Evolutionary conservation across 2,888 invertebrate species (phyloP).

Genomic region (Lasioglossum vierecki): DNA sequence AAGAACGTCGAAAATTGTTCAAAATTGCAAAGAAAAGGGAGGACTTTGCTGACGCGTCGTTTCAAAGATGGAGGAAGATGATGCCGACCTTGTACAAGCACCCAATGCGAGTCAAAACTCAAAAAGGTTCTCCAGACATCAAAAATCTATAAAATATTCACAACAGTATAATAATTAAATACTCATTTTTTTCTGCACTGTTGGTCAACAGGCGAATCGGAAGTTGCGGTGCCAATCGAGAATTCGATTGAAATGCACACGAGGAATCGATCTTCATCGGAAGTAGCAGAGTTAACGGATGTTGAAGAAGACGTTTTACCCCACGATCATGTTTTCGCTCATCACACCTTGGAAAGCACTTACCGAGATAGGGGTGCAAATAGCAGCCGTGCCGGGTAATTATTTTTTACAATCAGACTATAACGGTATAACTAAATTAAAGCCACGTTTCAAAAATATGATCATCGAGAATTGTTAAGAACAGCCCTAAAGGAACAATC

Average conservation of each 20-base stretch:
- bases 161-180: background rate
- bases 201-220: conserved; percentile 14
- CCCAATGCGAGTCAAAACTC: conserved; percentile 5
- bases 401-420: background rate
- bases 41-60: conserved; percentile 87
- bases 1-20: conserved; percentile 96
- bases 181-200: background rate
- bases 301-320: conserved; percentile 73
- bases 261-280: conserved; percentile 76
- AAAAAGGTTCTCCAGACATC: conserved; percentile 22
- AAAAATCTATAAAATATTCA: background rate
- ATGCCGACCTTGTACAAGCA: conserved; percentile 84
- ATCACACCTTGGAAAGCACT: conserved; percentile 17
- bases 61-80: conserved; percentile 89
- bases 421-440: background rate
- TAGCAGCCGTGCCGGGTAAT: conserved; percentile 35
- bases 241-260: conserved; percentile 27
- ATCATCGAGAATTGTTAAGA: background rate
- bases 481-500: too few species aligned
- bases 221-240: conserved; percentile 30
- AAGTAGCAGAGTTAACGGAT: conserved; percentile 74
- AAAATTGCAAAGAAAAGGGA: conserved; percentile 91
- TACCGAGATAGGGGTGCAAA: conserved; percentile 13
- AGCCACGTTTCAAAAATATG: background rate
- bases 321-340: conserved; percentile 61